A percentile compares a stretch with the other conserved stretches of the same genome.
Conservation (phyloP, 2,113 vertebrate genomes). For the Platichthys flesus region DNA sequence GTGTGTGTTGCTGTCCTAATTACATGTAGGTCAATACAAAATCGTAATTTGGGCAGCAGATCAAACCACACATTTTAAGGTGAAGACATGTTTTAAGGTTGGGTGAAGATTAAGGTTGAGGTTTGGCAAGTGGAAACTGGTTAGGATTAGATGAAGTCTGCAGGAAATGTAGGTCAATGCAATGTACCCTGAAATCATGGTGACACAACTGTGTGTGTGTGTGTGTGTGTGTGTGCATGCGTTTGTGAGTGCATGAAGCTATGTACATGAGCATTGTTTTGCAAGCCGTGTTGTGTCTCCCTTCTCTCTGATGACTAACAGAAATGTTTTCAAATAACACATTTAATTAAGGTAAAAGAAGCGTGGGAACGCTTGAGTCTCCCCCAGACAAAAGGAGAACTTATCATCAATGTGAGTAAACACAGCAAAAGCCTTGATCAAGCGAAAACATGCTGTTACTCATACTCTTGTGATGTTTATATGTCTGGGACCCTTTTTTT, state of each 20-base stretch:
- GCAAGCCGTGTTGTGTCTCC: conserved; percentile 19
- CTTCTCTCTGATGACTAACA: conserved; percentile 47
- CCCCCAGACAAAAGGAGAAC: conserved; percentile 48
- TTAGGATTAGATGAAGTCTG: too few species aligned
- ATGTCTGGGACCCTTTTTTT: conserved; percentile 34
- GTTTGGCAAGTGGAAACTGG: too few species aligned
- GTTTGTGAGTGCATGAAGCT: background rate
- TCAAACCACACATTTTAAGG: too few species aligned
- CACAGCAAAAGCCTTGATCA: conserved; percentile 41
- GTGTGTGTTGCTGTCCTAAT: too few species aligned
- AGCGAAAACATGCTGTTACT: conserved; percentile 24
- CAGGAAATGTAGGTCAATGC: too few species aligned
- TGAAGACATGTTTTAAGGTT: too few species aligned
- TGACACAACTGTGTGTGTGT: too few species aligned
- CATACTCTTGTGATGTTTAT: conserved; percentile 36
- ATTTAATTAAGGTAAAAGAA: conserved; percentile 48
- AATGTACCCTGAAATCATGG: too few species aligned
- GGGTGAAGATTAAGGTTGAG: too few species aligned
- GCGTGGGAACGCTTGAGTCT: conserved; percentile 55
- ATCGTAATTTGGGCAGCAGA: too few species aligned
- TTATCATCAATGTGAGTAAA: conserved; percentile 54
- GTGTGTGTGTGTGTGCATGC: background rate
- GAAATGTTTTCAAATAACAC: conserved; percentile 17
- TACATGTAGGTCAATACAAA: too few species aligned
- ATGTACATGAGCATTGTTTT: background rate